Conservation (phyloP, 2,797 vertebrate species). For the Sebastes diploproa region DNA sequence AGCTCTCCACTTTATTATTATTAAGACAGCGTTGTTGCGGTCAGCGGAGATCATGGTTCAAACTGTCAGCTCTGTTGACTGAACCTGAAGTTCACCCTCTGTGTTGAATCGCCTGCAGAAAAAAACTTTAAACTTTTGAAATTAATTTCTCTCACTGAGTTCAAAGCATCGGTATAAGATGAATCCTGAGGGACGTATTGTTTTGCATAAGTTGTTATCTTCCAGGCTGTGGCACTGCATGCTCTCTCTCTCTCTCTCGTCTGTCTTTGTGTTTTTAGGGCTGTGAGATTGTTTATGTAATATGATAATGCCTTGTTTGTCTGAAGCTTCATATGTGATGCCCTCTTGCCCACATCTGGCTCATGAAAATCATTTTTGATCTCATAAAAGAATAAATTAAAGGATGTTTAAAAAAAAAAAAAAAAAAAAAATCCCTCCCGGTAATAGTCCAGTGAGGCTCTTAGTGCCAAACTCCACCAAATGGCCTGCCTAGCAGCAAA, state of each 20-base stretch:
- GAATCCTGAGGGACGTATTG: conserved; percentile 67
- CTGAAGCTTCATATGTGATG: conserved; percentile 47
- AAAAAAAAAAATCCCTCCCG: not conserved
- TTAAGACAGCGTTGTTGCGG: conserved; percentile 1
- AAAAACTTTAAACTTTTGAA: conserved; percentile 59
- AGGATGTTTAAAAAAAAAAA: not conserved
- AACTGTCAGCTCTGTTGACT: conserved; percentile 41
- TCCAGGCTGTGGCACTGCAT: conserved; percentile 40
- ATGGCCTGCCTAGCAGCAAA: not conserved
- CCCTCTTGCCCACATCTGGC: conserved; percentile 49
- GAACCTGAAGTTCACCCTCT: conserved; percentile 38
- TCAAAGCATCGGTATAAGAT: conserved; percentile 61
- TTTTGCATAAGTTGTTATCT: conserved; percentile 73
- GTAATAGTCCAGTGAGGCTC: conserved; percentile 12
- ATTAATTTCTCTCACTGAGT: conserved; percentile 61
- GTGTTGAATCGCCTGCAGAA: conserved; percentile 47
- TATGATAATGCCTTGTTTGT: conserved; percentile 69
- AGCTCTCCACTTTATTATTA: conserved; percentile 27
- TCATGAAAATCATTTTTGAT: conserved; percentile 30
- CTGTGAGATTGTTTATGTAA: conserved; percentile 61
- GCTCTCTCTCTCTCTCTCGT: conserved; percentile 16
- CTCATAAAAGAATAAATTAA: conserved; percentile 38
- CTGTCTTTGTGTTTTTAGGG: conserved; percentile 41
- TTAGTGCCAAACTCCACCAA: conserved; percentile 38
- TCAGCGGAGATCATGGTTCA: conserved; percentile 35